Evolutionary conservation across 2,797 vertebrate genomes (phyloP).

Genomic region (Ciconia nigra): DNA sequence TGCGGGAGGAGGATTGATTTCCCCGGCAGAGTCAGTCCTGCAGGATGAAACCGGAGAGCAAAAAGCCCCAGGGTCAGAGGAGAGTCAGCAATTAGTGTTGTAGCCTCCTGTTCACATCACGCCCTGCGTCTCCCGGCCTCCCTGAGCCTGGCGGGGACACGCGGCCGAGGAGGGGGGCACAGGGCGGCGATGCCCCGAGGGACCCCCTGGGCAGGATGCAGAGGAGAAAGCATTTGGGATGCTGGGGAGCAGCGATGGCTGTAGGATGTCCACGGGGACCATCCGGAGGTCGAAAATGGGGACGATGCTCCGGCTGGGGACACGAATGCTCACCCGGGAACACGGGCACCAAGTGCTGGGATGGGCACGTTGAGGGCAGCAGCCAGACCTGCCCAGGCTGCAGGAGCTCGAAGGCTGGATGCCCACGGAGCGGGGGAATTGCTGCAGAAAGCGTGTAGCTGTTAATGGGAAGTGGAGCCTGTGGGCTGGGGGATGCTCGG

Average conservation of each 20-base stretch:
- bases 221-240: not conserved
- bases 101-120: not conserved
- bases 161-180: not conserved
- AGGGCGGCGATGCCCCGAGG: not conserved
- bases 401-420: not conserved
- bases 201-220: not conserved
- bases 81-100: constrained; percentile 4
- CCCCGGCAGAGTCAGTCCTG: not conserved
- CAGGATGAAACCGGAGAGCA: constrained; percentile 13
- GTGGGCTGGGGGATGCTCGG: fast-evolving
- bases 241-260: not conserved
- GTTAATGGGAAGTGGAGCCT: fast-evolving
- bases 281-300: fast-evolving
- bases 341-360: fast-evolving
- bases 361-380: not conserved
- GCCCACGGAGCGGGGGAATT: not conserved
- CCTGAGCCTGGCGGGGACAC: not conserved
- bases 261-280: fast-evolving
- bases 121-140: not conserved
- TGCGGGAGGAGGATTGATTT: not conserved
- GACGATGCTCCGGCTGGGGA: fast-evolving
- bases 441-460: fast-evolving
- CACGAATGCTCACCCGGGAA: fast-evolving
- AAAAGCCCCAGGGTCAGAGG: not conserved
- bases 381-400: not conserved